A percentile compares a stretch with the other conserved stretches of the same genome.
Evolutionary conservation across 2,797 vertebrate species (phyloP).

Genomic region (Cichlasoma orientale): DNA sequence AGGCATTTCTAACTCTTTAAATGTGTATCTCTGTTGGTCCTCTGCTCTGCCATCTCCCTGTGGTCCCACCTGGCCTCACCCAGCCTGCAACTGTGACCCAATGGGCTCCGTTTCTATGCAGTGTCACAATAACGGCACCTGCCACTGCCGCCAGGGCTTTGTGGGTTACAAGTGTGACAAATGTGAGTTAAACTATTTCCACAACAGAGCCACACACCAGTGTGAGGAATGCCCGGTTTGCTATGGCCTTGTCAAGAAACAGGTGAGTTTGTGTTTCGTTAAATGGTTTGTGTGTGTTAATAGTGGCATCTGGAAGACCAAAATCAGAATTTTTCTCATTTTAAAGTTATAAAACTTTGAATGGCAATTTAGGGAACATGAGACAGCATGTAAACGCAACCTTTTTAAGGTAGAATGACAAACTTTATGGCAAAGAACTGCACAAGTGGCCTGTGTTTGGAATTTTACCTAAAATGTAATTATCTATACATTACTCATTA

Average conservation of each 20-base stretch:
- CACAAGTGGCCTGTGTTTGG: neutral
- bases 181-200: constrained; percentile 90
- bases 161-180: constrained; percentile 90
- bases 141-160: constrained; percentile 86
- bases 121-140: constrained; percentile 88
- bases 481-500: neutral
- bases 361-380: neutral
- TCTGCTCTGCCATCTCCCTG: neutral
- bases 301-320: neutral
- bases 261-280: constrained; percentile 76
- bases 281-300: neutral
- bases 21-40: constrained; percentile 29
- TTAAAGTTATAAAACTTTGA: neutral
- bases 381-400: neutral
- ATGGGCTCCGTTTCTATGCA: constrained; percentile 88
- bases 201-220: constrained; percentile 68
- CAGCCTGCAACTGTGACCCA: constrained; percentile 92
- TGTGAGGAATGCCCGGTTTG: constrained; percentile 91
- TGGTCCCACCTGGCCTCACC: neutral
- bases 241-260: constrained; percentile 85
- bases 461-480: neutral
- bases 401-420: neutral
- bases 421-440: neutral
- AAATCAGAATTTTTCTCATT: neutral
- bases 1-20: constrained; percentile 21